A percentile compares a stretch with the other conserved stretches of the same genome.
These are phyloP conservation scores for Sebastes umbrosus DNA, from an alignment of 2,797 vertebrate genomes.

Conservation along the genomic window DNA sequence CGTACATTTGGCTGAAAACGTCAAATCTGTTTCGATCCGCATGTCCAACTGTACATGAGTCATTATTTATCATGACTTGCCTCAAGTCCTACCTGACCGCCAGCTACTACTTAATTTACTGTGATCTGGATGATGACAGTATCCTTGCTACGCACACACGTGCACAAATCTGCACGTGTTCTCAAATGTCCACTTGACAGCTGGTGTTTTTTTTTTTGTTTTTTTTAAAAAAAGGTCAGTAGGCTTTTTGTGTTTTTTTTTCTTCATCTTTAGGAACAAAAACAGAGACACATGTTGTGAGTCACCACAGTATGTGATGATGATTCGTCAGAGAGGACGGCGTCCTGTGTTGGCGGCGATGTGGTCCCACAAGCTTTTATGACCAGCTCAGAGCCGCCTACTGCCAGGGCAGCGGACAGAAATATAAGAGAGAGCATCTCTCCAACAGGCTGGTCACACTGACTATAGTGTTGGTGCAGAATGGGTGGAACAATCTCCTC, in stretches of 20 bases:
- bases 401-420: neutral
- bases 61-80: constrained; percentile 47
- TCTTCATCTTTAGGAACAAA: constrained; percentile 56
- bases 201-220: constrained; percentile 53
- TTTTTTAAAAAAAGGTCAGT: constrained; percentile 30
- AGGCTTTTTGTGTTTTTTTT: constrained; percentile 40
- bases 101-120: constrained; percentile 55
- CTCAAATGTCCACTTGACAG: constrained; percentile 52
- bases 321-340: constrained; percentile 31
- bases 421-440: neutral
- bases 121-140: constrained; percentile 58
- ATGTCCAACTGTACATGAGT: constrained; percentile 43
- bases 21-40: constrained; percentile 35
- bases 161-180: constrained; percentile 21
- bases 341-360: constrained; percentile 23
- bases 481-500: no score
- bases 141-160: constrained; percentile 14
- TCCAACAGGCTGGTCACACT: neutral
- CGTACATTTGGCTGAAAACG: constrained; percentile 17
- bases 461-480: no score
- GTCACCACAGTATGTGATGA: constrained; percentile 61
- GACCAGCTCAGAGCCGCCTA: neutral
- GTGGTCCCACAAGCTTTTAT: constrained; percentile 8
- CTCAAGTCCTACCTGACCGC: constrained; percentile 40
- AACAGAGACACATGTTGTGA: constrained; percentile 76